These are phyloP conservation scores for Gila robusta DNA, from an alignment of 2,797 vertebrate genomes.

Conservation along the genomic window DNA sequence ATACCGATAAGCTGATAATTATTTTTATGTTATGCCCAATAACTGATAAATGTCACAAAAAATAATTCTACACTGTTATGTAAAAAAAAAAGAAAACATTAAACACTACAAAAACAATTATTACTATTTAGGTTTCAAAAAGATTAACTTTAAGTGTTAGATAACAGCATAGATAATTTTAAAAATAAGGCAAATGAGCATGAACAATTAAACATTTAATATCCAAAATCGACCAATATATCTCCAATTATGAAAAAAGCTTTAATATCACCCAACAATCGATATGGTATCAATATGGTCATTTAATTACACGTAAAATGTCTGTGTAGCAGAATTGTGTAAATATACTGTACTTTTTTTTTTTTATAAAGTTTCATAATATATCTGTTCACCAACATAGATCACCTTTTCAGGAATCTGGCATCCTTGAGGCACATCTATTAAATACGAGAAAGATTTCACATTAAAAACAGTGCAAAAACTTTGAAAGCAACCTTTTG, in stretches of 20 bases:
- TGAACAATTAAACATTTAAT: not conserved
- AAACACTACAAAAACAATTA: not conserved
- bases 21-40: not conserved
- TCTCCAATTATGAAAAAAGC: too few species aligned
- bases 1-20: not conserved
- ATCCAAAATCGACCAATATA: not conserved
- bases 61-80: not conserved
- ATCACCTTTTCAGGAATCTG: conserved; percentile 85
- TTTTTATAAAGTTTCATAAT: not conserved
- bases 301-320: not conserved
- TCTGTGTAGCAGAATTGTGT: not conserved
- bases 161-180: not conserved
- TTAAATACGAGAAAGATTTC: conserved; percentile 65
- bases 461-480: not conserved
- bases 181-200: not conserved
- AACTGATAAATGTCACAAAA: not conserved
- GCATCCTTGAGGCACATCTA: conserved; percentile 92
- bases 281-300: not conserved
- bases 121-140: not conserved
- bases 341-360: not conserved
- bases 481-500: not conserved
- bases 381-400: not conserved
- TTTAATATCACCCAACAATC: too few species aligned
- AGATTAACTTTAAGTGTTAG: not conserved
- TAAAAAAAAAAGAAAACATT: not conserved